Evolutionary conservation across 1,140 invertebrate genomes (phyloP), one percentile per base, ranked within the genome.

Genomic region (Drosophila simulans): DNA sequence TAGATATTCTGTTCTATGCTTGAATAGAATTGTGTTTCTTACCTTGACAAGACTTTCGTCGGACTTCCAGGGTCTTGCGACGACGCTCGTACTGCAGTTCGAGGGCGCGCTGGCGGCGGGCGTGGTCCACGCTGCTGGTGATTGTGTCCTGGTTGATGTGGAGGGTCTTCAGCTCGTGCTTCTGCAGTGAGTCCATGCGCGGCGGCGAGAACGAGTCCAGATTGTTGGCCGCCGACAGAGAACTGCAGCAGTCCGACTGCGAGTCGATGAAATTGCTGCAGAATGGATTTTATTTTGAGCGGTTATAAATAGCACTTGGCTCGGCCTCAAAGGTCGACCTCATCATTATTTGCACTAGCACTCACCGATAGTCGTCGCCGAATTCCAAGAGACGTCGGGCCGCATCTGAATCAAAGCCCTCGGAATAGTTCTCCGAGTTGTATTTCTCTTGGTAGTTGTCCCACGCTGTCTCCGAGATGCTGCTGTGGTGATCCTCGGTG

Each of bases 361-460:
- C 96, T 73, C 59, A 92, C 88, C 97, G 94, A 92, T 98, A 98
- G 93, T 98, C 97, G 92, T 98, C 97, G 34, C 97, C 97, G 92
- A 98, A 98, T 84, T 97, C 96, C 55, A 98, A 92, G 12, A 98
- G 93, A 72, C 95, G 94, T 49, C 96, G 94, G 46, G 97, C 96
- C 10, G 96, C 95, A 92, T 98, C 97, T 10, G 96, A 95, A 92
- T 98, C 97, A 15, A 96, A 95, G n/a, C 95, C 95, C 93, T 98
- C 97, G 63, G 97, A 98, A 91, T 98, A 98, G 15, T 97, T 95
- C 90, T 98, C 97, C 63, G 97, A 98, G 91, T 97, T 95, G 91
- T 98, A 98, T 92, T 97, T 97, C 92, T 98, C 97, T 96, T 96
- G 95, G 93, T 96, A 96, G 91, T 95, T 96, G 92, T 96, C 96